Percentiles rank a stretch among this genome's conserved stretches.
Conservation (phyloP, 2,113 vertebrate genomes). For the Tympanuchus pallidicinctus region DNA sequence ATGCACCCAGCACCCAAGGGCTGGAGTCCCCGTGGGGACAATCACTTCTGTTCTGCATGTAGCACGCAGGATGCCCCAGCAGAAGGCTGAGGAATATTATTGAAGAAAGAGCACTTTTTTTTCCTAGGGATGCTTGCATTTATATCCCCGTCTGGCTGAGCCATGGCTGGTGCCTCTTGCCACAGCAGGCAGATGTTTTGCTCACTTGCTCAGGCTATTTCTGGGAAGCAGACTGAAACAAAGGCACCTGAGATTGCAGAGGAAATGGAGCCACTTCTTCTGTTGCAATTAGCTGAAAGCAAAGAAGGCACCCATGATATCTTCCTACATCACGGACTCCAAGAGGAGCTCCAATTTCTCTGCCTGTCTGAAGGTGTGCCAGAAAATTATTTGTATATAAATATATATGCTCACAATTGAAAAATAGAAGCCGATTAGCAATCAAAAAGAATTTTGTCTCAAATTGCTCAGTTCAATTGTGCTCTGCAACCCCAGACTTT, state of each 20-base stretch:
- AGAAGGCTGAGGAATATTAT: neutral
- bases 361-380: neutral
- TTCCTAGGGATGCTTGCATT: neutral
- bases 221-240: slow-evolving; percentile 1
- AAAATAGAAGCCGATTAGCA: neutral
- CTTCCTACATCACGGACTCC: neutral
- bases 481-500: rapidly evolving
- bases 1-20: neutral
- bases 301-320: neutral
- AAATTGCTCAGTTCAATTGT: neutral
- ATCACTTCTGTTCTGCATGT: neutral
- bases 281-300: neutral
- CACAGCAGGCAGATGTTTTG: neutral
- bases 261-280: neutral
- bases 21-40: neutral
- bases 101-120: neutral
- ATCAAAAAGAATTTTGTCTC: neutral
- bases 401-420: neutral
- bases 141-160: neutral
- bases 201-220: neutral
- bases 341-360: neutral
- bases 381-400: neutral
- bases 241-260: neutral
- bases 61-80: neutral
- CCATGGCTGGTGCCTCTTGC: neutral